Percentiles rank a stretch among this genome's conserved stretches.
These are phyloP conservation scores for Thelaira solivaga DNA, from an alignment of 2,888 invertebrate genomes.

Conservation along the genomic window DNA sequence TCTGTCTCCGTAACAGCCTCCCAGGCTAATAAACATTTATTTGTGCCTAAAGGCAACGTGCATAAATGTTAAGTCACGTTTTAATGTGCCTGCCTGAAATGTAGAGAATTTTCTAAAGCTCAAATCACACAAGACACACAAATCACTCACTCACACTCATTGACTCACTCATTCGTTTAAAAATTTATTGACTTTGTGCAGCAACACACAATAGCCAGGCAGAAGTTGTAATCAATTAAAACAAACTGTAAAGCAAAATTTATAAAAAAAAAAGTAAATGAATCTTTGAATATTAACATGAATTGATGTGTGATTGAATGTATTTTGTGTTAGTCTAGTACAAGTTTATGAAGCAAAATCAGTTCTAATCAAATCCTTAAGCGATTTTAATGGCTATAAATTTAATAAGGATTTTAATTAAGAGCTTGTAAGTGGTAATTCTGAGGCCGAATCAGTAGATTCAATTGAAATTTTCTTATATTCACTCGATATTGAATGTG, in stretches of 20 bases:
- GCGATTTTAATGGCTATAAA: too few relatives aligned
- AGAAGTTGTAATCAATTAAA: constrained; percentile 33
- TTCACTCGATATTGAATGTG: too few relatives aligned
- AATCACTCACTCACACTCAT: not conserved
- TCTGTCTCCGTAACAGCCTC: not conserved
- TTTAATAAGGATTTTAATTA: too few relatives aligned
- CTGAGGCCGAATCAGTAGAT: too few relatives aligned
- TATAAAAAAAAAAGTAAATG: not conserved
- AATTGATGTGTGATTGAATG: too few relatives aligned
- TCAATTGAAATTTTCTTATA: too few relatives aligned
- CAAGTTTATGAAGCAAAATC: too few relatives aligned
- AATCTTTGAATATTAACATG: not conserved
- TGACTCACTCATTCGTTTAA: not conserved
- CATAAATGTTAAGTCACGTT: constrained; percentile 44
- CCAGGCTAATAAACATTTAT: not conserved
- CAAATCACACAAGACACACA: not conserved
- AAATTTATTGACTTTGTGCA: constrained; percentile 40
- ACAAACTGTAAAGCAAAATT: not conserved
- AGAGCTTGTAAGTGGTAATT: too few relatives aligned
- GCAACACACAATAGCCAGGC: constrained; percentile 22
- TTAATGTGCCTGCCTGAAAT: constrained; percentile 13
- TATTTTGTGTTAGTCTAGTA: too few relatives aligned
- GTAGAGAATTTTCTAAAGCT: not conserved
- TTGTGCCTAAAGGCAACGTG: constrained; percentile 41
- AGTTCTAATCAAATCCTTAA: too few relatives aligned